Base-by-base conservation (phyloP, 2,888 invertebrate species). In the Clanis bilineata region DNA sequence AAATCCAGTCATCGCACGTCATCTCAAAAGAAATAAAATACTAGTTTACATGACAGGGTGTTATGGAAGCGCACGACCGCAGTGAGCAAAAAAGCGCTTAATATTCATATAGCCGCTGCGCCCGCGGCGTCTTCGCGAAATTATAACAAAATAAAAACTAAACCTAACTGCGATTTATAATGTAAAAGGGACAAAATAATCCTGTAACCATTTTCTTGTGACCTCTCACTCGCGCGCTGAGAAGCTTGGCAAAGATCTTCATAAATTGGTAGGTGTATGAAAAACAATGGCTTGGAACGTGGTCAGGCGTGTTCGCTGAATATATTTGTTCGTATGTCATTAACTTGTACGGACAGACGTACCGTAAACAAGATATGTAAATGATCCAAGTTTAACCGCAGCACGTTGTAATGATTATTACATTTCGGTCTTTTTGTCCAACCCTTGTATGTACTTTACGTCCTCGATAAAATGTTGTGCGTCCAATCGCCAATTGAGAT, bases 81-180 rank as follows among this genome's bases (percentile, higher is more conserved):
- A 68, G 68, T 69, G 73, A 71, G 78, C 76, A 82, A 81, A 86
- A 88, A 86, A 80, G 63, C 73, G 77, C 74, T 83, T 85, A 88
- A 89, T 88, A 88, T 86, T 88, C 87, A 86, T 86, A 86, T 83
- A 71, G 82, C 77, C 76, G 79, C 77, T 74, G 76, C 74, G 89
- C 88, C 85, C 71, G 86, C 82, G 87, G 90, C 88, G 77, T 79
- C 83, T 84, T 81, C 82, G 87, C 85, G 81, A 86, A 90, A 88
- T 90, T 89, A 89, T 88, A 87, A 86, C 87, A 85, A 89, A 89
- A 90, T 85, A 88, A 90, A 87, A 90, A 85, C 82, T 79, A 79
- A 82, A 80, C 79, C 63, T 72, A 65, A 65, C 73, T 70, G 71
- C 74, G 82, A 86, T 88, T 88, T 88, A 88, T 88, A 86, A 79